phyloP scores from a whole-genome alignment of 2,888 invertebrate genomes.

The Endotricha flammealis region DNA sequence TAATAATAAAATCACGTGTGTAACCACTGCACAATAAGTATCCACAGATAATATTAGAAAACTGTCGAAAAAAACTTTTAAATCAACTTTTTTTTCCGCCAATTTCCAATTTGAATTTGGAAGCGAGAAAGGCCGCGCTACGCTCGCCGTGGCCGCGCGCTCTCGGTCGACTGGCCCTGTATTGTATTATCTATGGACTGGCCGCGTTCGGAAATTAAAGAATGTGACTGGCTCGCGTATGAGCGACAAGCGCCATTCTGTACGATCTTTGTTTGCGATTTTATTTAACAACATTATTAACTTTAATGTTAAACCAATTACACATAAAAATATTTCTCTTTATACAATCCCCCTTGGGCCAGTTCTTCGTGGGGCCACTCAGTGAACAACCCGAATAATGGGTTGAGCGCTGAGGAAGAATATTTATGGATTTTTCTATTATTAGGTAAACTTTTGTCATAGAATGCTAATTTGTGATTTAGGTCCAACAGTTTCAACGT shows the following conservation, averaged over 20 bases:
- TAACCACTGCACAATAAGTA: conserved; percentile 21
- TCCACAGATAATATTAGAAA: conserved; percentile 18
- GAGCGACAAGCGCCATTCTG: conserved; percentile 17
- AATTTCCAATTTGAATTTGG: conserved; percentile 23
- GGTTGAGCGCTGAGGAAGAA: no score
- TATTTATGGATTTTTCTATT: no score
- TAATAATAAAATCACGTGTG: conserved; percentile 12
- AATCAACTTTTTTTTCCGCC: conserved; percentile 20
- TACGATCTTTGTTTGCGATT: conserved; percentile 6
- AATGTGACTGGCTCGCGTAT: conserved; percentile 25
- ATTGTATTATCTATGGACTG: no score
- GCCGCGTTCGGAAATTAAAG: conserved; percentile 17
- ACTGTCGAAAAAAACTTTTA: conserved; percentile 21
- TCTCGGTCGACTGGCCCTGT: conserved; percentile 35
- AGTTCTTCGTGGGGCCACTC: no score
- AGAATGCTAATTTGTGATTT: no score
- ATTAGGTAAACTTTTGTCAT: no score
- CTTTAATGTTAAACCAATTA: no score
- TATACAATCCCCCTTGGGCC: no score
- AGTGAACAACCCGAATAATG: no score
- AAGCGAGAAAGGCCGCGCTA: conserved; percentile 23
- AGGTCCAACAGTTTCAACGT: no score
- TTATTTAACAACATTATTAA: no score
- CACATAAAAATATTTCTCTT: no score
- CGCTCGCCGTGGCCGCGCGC: conserved; percentile 32